Evolutionary conservation across 2,888 invertebrate genomes (phyloP), one percentile per base, ranked within the genome.

Genomic region (Margaritifera margaritifera): DNA sequence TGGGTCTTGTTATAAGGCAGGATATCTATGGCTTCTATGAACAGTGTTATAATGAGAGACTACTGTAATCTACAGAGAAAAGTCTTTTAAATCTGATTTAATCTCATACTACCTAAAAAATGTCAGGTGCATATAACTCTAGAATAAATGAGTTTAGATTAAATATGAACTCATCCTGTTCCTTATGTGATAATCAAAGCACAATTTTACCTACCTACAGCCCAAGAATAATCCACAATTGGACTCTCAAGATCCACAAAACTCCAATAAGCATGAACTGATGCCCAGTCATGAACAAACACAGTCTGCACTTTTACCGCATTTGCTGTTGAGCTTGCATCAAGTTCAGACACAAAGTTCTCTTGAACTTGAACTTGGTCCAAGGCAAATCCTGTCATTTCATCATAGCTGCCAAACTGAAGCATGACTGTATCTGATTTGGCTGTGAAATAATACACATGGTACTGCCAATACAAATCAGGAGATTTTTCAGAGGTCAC

Each of bases 191-290:
- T 42, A 42, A 42, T 11, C 42, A 42, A 42, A 42, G 42, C 3
- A 42, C 15, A 42, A 42, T 42, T 15, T 42, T 42, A 42, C 31
- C 60, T 69, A 74, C 74, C 74, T 50, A 74, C 69, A 22, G 74
- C 71, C 74, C 74, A 74, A 27, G 68, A 52, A 53, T 71, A 74
- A n/a, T 74, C 74, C 8, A 69, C 27, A 42, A 74, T 71, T 6
- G 42, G 54, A 50, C 67, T 74, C 57, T 74, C 71, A 22, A 59
- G 53, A 51, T 74, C 74, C 2, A 60, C 50, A 53, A 67, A 71
- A 18, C 57, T 69, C 74, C 74, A 74, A 11, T 69, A 52, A 4
- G 71, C 71, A 55, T 74, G 69, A 42, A 74, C 55, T 1, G 74
- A 71, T 2, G 74, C 69, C 71, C 71, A 74, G 53, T 74, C 74